Conservation (phyloP, 1,140 invertebrate species). For the Hormaphis cornu region DNA sequence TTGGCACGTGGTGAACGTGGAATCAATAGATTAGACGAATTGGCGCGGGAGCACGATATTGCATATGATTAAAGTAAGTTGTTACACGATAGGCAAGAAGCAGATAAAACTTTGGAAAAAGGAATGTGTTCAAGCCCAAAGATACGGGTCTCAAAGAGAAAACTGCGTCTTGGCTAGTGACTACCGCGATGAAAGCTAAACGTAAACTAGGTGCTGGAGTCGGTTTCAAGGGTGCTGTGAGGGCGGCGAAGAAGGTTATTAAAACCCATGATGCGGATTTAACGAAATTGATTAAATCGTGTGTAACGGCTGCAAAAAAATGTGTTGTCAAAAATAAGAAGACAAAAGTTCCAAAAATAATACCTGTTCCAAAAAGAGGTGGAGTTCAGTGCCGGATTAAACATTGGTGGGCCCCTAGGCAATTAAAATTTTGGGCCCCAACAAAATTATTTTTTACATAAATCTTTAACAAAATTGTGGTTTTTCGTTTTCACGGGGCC, state of each 20-base stretch:
- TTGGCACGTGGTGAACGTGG: constrained; percentile 38
- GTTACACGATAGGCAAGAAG: constrained; percentile 42
- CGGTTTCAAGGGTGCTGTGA: constrained; percentile 30
- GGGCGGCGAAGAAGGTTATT: neutral
- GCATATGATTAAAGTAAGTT: constrained; percentile 41
- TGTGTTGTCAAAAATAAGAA: neutral
- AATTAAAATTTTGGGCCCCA: no score
- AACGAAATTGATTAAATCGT: no score
- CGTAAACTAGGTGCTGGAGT: constrained; percentile 39
- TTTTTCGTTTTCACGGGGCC: no score
- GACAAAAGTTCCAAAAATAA: neutral
- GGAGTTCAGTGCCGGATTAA: neutral
- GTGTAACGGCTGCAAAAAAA: neutral
- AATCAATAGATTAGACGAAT: constrained; percentile 43
- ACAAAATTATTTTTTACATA: no score
- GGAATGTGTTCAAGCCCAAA: constrained; percentile 40
- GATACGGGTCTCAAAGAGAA: constrained; percentile 41
- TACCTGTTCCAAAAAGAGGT: neutral
- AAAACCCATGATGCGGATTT: neutral
- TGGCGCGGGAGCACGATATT: constrained; percentile 45
- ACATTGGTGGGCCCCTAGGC: no score
- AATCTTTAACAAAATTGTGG: no score
- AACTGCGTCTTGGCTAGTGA: constrained; percentile 38
- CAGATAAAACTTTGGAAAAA: constrained; percentile 42
- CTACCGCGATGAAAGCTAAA: constrained; percentile 40